phyloP scores from a whole-genome alignment of 1,140 invertebrate genomes.

The Trichoplusia ni region DNA sequence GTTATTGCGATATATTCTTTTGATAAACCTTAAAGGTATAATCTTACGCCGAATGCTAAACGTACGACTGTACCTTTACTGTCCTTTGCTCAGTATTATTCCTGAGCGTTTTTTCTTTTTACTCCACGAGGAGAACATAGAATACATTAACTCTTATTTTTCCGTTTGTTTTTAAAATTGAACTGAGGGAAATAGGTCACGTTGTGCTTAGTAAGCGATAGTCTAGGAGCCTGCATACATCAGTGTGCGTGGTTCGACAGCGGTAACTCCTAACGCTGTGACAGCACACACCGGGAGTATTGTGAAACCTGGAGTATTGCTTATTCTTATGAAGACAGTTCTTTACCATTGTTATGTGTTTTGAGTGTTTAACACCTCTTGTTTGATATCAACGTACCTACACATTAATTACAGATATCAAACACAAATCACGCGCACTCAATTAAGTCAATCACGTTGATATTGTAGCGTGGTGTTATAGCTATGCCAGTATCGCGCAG shows the following conservation, averaged over 20 bases:
- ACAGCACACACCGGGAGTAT: slow-evolving; percentile 13
- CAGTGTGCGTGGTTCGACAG: slow-evolving; percentile 6
- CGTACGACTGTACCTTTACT: not conserved
- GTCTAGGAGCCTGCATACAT: slow-evolving; percentile 12
- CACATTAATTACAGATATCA: too few relatives aligned
- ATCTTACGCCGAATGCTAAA: too few relatives aligned
- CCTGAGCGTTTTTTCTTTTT: slow-evolving; percentile 2
- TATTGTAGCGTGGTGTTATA: not conserved
- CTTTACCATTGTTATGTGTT: too few relatives aligned
- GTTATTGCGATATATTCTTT: too few relatives aligned
- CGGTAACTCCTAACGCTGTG: slow-evolving; percentile 13
- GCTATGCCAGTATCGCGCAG: not conserved
- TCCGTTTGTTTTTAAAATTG: not conserved
- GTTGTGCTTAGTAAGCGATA: slow-evolving; percentile 15
- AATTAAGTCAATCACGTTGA: not conserved
- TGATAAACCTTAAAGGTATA: too few relatives aligned
- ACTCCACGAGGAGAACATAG: not conserved
- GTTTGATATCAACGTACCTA: too few relatives aligned
- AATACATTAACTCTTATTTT: slow-evolving; percentile 7
- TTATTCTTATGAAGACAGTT: too few relatives aligned
- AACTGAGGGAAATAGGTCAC: slow-evolving; percentile 4
- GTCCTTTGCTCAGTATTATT: not conserved
- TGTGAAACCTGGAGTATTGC: slow-evolving; percentile 1
- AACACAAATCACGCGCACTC: not conserved
- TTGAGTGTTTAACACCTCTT: too few relatives aligned